These are phyloP conservation scores for Clivina fossor DNA, from an alignment of 2,888 invertebrate species.

Conservation along the genomic window DNA sequence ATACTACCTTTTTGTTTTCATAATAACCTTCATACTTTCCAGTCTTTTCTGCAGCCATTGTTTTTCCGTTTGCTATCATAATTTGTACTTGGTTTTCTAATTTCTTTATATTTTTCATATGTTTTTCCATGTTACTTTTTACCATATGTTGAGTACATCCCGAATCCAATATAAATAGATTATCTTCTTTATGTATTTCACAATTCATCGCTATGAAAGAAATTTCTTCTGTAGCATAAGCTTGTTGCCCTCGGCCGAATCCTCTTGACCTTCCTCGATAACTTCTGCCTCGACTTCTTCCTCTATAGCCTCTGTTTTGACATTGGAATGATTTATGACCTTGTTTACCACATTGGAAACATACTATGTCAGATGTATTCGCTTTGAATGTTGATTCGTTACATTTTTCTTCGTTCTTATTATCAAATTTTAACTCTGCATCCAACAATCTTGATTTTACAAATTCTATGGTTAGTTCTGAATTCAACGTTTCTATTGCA, in stretches of 20 bases:
- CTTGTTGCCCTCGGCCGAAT: background rate
- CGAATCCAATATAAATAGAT: conserved; percentile 2
- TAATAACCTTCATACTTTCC: too few species aligned
- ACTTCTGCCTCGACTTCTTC: background rate
- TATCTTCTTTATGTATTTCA: background rate
- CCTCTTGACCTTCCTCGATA: background rate
- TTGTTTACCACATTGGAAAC: background rate
- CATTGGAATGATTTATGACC: conserved; percentile 2
- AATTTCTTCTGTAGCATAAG: background rate
- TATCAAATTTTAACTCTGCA: conserved; percentile 1
- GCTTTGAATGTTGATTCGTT: background rate
- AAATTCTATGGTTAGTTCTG: conserved; percentile 24
- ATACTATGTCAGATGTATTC: background rate
- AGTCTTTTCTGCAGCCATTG: too few species aligned
- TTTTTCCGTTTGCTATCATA: conserved; percentile 1
- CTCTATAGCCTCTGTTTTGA: background rate
- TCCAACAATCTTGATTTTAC: conserved; percentile 5
- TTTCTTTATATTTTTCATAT: conserved; percentile 1
- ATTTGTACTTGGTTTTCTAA: background rate
- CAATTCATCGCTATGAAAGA: background rate
- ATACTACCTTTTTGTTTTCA: too few species aligned
- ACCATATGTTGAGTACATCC: conserved; percentile 1
- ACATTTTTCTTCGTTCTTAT: background rate
- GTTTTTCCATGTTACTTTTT: background rate
- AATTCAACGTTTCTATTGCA: conserved; percentile 38